Evolutionary conservation across 2,888 invertebrate species (phyloP).

Genomic region (Anthophora plumipes): DNA sequence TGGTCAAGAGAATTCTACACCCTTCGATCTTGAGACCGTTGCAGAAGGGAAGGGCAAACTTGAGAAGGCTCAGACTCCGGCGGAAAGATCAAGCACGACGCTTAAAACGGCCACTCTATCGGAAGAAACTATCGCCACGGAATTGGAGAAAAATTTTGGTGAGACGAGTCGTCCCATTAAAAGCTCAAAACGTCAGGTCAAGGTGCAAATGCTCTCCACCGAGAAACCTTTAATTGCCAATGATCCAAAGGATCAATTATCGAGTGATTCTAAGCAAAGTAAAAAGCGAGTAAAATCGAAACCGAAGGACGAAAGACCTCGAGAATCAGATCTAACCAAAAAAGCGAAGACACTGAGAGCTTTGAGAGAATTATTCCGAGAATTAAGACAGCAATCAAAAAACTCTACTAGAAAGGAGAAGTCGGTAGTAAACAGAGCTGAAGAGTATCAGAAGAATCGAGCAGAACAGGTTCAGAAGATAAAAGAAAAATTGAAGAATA

Average conservation of each 20-base stretch:
- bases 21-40: background rate
- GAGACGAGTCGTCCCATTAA: background rate
- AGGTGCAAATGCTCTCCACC: background rate
- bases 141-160: background rate
- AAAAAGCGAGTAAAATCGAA: background rate
- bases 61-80: background rate
- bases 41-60: background rate
- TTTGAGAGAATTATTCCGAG: conserved; percentile 57
- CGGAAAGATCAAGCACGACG: conserved; percentile 11
- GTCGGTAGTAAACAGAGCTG: conserved; percentile 43
- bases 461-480: conserved; percentile 65
- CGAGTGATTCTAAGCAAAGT: background rate
- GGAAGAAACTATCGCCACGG: background rate
- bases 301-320: background rate
- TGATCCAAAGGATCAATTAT: no score
- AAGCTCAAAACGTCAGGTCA: conserved; percentile 25
- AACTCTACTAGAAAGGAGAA: background rate
- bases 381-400: conserved; percentile 48
- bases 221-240: background rate
- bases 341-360: conserved; percentile 60
- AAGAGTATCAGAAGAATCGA: conserved; percentile 58
- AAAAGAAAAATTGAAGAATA: conserved; percentile 64
- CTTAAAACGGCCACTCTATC: conserved; percentile 13
- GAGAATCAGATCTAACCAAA: conserved; percentile 45
- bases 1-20: conserved; percentile 7